Base-by-base conservation (phyloP, 2,797 vertebrate genomes). In the Acanthurus tractus region DNA sequence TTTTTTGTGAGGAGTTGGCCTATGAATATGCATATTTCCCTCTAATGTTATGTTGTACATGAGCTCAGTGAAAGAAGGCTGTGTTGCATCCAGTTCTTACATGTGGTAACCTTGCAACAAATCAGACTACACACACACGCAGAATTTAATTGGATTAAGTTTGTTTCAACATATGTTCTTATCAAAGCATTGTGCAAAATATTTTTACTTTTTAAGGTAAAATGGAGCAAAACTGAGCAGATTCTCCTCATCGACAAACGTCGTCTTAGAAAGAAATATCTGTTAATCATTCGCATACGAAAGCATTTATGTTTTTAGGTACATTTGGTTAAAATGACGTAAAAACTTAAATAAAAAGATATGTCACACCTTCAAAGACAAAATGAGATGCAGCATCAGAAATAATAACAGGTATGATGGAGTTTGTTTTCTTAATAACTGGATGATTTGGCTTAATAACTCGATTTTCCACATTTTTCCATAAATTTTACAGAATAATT, bases 11-110 rank as follows among this genome's bases (percentile, higher is more conserved):
- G 57, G 75, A 79, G 54, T 78, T 78, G 82, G 77, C 22, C 42
- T 18, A 84, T 89, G 81, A 86, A 89, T 90, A 87, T 91, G 76
- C 66, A 89, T 81, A 58, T 82, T 74, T 45, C 52, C 40, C 58
- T 74, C 56, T 70, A 52, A 88, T 48, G 73, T 63, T 80, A 36
- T 80, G 82, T 78, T 38, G 74, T 66, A 59, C 84, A 79, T n/a
- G 77, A 79, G 67, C 54, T 82, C 58, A 58, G 9, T 76, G 72
- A 58, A 63, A 74, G 58, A 52, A 83, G 71, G 45, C 34, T 66
- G 59, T 49, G 73, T 6, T 81, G 76, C 77, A 79, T 76, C 45
- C 66, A 64, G 29, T 13, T 14, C 45, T 65, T 66, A 52, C 48
- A 63, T 63, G 42, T 11, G 44, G 67, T 50, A 74, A 79, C 70